Evolutionary conservation across 1,140 invertebrate species (phyloP), one percentile per base, ranked within the genome.

Genomic region (Procambarus clarkii): DNA sequence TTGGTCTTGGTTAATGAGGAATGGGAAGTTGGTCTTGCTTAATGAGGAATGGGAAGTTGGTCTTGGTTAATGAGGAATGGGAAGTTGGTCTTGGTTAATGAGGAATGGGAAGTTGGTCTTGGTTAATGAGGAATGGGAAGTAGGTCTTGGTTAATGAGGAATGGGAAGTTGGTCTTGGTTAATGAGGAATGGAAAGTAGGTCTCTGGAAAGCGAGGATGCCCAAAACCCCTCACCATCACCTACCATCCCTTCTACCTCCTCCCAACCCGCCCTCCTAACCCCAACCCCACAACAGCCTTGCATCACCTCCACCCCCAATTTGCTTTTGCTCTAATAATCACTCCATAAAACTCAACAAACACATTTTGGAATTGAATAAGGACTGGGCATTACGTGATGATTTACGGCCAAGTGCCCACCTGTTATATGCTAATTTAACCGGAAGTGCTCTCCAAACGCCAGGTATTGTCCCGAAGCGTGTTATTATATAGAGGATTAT

Each of bases 361-460:
- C 77, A 9, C 45, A 8, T 45, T 18, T 18, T n/a, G 34, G 79
- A 48, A 80, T 80, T 54, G 79, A 80, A 48, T 21, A 80, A 80
- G 46, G 46, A 48, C 79, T 54, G 13, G 60, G 60, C 60, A 80
- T 80, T 80, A 80, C 45, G 8, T 9, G 21, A 54, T 54, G 79
- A 48, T 80, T 80, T 54, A 24, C 46, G 21, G 46, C 54, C 46
- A 18, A n/a, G 13, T 18, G 45, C 2, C 15, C 44, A 80, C n/a
- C 44, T 50, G 54, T 80, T 80, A 80, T 54, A 80, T 80, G 79
- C 79, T 80, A 80, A 80, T 80, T 54, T 50, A 5, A n/a, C 15
- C 79, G 79, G 79, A 80, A 80, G 79, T 80, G 60, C 60, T 64
- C 60, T 15, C 60, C 13, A 13, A 64, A 64, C 60, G 60, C 60